Conservation (phyloP, 2,888 invertebrate species). For the Pyrrhia umbra region DNA sequence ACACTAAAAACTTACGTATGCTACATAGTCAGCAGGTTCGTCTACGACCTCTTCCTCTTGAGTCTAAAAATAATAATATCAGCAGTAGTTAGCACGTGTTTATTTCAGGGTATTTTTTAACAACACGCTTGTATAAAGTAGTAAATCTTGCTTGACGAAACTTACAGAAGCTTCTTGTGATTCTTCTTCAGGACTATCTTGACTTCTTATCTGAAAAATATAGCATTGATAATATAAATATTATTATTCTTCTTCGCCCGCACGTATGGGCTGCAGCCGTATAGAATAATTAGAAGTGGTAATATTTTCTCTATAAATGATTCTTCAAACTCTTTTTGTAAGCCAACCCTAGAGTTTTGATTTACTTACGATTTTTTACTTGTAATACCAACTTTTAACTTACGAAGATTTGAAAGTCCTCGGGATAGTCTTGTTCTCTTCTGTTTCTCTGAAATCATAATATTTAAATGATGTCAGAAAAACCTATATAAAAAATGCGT, state of each 20-base stretch:
- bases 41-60: background rate
- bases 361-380: background rate
- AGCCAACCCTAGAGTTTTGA: no score
- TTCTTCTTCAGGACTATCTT: background rate
- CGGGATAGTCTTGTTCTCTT: background rate
- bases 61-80: background rate
- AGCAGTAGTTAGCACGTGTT: no score
- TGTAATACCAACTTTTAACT: background rate
- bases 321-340: no score
- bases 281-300: no score
- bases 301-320: no score
- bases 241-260: no score
- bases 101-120: no score
- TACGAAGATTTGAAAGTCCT: constrained; percentile 2
- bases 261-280: no score
- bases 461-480: no score
- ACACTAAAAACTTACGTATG: constrained; percentile 1
- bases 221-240: no score
- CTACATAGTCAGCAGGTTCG: constrained; percentile 1
- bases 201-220: background rate
- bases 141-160: background rate
- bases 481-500: no score
- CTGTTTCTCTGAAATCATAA: background rate
- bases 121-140: background rate
- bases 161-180: background rate